Evolutionary conservation across 2,888 invertebrate species (phyloP).

Genomic region (Synergus gifuensis): DNA sequence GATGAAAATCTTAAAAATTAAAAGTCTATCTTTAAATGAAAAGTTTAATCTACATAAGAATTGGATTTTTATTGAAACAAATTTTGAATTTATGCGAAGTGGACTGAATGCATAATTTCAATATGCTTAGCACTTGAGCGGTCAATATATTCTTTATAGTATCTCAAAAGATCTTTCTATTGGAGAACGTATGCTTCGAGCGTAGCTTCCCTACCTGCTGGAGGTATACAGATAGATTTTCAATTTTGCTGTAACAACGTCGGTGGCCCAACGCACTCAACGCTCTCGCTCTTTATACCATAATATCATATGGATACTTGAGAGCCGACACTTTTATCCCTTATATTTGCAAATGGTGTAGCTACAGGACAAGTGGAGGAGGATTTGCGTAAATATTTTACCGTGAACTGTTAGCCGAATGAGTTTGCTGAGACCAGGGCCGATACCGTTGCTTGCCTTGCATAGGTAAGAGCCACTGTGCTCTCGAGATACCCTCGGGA

Average conservation of each 20-base stretch:
- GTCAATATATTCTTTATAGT: background rate
- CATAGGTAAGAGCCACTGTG: slow-evolving; percentile 81
- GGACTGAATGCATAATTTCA: background rate
- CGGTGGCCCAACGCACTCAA: background rate
- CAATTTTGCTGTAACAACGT: slow-evolving; percentile 33
- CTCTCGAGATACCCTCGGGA: slow-evolving; percentile 79
- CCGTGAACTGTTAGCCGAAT: slow-evolving; percentile 82
- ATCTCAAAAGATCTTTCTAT: background rate
- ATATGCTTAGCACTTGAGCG: background rate
- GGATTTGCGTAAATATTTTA: slow-evolving; percentile 72
- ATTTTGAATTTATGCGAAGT: background rate
- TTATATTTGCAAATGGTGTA: slow-evolving; percentile 41
- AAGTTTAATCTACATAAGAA: too few species aligned
- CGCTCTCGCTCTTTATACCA: background rate
- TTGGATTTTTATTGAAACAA: background rate
- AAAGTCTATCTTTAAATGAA: too few species aligned
- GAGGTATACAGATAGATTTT: slow-evolving; percentile 32
- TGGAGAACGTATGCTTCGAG: background rate
- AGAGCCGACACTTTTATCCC: slow-evolving; percentile 43
- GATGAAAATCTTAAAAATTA: too few species aligned
- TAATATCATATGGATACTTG: slow-evolving; percentile 10
- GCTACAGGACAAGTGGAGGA: slow-evolving; percentile 28
- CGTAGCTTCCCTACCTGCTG: background rate
- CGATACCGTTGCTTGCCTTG: slow-evolving; percentile 82
- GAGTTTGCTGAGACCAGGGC: slow-evolving; percentile 82